Base-by-base conservation (phyloP, 2,113 vertebrate species). In the Petroica traversi region DNA sequence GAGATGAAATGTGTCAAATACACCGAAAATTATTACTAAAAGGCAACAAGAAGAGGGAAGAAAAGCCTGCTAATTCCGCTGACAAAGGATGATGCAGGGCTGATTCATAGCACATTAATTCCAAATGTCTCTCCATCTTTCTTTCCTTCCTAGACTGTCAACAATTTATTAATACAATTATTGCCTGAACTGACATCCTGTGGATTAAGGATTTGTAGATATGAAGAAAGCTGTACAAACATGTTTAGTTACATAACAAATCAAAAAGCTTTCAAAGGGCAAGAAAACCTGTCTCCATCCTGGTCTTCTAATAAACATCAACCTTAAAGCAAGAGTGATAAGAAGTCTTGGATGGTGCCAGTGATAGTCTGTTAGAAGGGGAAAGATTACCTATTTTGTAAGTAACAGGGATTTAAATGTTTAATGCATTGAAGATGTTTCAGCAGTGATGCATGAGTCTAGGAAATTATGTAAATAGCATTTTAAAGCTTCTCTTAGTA, bases 1-100 rank as follows among this genome's bases (percentile, higher is more conserved):
- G 97, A 97, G 95, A 97, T 97, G 97, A 97, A 96, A 97, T 96
- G 71, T 97, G 96, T 97, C 97, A 97, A 96, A 95, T 14, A 49
- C 91, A 49, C 88, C 92, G 94, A 95, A 97, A 98, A 97, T 97
- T 97, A 97, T 95, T 96, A 81, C 93, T 97, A 96, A 97, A 86
- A 96, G 93, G 95, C 92, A 97, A 91, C 66, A 89, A 82, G 84
- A 82, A 66, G 38, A 14, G 59, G 49, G 18, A 13, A 26, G 36
- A 81, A 89, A 91, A 92, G 89, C 89, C 81, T 92, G 63, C 73
- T 95, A 92, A 97, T 94, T 96, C 88, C 75, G 68, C 81, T 97
- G 97, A 97, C 95, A 97, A 88, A 89, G 55, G 91, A 94, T 85
- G 95, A 95, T 95, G 86, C 92, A 92, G 94, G 93, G 85, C 88